Base-by-base conservation (phyloP, 2,888 invertebrate species). In the Ceriagrion tenellum region DNA sequence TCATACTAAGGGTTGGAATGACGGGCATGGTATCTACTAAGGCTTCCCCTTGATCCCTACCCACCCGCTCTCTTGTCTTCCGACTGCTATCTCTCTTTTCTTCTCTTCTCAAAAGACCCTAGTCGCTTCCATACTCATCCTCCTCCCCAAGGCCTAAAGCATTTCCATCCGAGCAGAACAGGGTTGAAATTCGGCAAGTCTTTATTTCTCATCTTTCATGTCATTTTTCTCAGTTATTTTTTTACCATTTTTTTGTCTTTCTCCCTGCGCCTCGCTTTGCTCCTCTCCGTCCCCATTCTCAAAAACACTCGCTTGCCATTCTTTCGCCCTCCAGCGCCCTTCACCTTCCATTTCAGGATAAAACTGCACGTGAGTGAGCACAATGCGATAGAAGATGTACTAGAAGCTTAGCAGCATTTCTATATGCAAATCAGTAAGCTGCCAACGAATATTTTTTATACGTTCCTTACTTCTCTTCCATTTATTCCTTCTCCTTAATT, bases 31-130 rank as follows among this genome's bases (percentile, higher is more conserved):
- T 89, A 18, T 40, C 4, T 89, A n/a, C 55, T n/a, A 55, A 26
- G 47, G 89, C 89, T 89, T 89, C 89, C 55, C 23, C 89, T 89
- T 55, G 16, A 89, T 89, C 89, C 35, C 16, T 88, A 40, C 47
- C 2, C 55, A 40, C 55, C 26, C 18, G 13, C 16, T 35, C 81
- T 55, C 88, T 23, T 89, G 88, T 55, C 55, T 55, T 89, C 55
- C 89, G 16, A 8, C 88, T 8, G 26, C 12, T 59, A 59, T 59
- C 3, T 89, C 89, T 47, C 26, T 89, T 26, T 55, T 23, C 30
- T 55, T 55, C 89, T 55, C 55, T 26, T 89, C 26, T 23, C 55
- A 55, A 89, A 55, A n/a, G 55, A n/a, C 89, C 55, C 12, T 16
- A 13, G 81, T 16, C 26, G 16, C 81, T 26, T 81, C 81, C 6